Percentiles rank a stretch among this genome's conserved stretches.
phyloP scores from a whole-genome alignment of 2,113 vertebrate genomes.

The Poeciliopsis retropinna region DNA sequence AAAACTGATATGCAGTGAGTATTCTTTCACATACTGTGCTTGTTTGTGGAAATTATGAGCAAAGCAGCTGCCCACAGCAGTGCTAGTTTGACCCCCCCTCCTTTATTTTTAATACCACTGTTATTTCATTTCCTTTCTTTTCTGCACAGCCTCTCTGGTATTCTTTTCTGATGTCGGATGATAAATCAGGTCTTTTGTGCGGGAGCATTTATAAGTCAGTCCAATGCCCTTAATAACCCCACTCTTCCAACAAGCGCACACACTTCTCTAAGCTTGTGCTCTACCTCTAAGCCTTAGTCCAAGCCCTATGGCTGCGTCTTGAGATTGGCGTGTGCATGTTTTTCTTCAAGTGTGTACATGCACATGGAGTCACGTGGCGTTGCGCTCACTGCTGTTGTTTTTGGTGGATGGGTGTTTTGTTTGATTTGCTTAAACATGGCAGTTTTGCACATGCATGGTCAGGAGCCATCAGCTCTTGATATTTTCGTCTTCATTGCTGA shows the following conservation, averaged over 20 bases:
- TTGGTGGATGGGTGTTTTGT: slow-evolving; percentile 38
- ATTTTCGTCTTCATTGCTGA: slow-evolving; percentile 65
- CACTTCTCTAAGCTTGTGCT: slow-evolving; percentile 46
- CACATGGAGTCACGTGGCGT: slow-evolving; percentile 28
- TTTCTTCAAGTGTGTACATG: slow-evolving; percentile 6
- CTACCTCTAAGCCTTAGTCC: slow-evolving; percentile 46
- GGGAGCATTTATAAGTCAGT: slow-evolving; percentile 77
- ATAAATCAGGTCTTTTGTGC: slow-evolving; percentile 72
- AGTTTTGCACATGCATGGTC: slow-evolving; percentile 62
- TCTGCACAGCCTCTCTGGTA: slow-evolving; percentile 64
- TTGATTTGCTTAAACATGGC: slow-evolving; percentile 35
- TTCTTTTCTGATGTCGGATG: slow-evolving; percentile 76
- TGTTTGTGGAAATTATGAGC: slow-evolving; percentile 39
- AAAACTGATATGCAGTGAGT: slow-evolving; percentile 44
- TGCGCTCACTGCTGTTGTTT: slow-evolving; percentile 20
- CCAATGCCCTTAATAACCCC: slow-evolving; percentile 61
- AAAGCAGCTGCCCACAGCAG: slow-evolving; percentile 46
- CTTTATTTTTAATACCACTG: slow-evolving; percentile 43
- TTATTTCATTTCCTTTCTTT: slow-evolving; percentile 68
- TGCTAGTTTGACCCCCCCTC: slow-evolving; percentile 16
- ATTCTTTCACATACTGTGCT: slow-evolving; percentile 13
- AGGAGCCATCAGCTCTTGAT: slow-evolving; percentile 59
- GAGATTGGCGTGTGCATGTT: slow-evolving; percentile 33
- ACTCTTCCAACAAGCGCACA: slow-evolving; percentile 56
- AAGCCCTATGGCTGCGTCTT: slow-evolving; percentile 43